phyloP scores from a whole-genome alignment of 2,113 vertebrate genomes.

The Tragelaphus imberbis region DNA sequence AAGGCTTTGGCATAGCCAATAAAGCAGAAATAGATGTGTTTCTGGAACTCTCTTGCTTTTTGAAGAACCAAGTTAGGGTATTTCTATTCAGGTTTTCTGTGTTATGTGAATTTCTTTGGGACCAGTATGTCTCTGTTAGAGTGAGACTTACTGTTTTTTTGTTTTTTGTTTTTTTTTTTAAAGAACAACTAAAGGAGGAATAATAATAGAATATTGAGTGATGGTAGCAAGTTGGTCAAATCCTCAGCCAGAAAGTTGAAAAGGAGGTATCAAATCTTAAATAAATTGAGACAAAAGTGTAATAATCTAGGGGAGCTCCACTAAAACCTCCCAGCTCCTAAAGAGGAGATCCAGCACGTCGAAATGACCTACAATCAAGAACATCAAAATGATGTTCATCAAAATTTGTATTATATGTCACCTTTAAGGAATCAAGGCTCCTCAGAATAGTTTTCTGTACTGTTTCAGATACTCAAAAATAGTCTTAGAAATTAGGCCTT shows the following conservation, averaged over 20 bases:
- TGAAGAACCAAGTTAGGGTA: neutral
- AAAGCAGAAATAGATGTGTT: too few relatives aligned
- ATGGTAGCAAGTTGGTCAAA: neutral
- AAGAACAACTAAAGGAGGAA: neutral
- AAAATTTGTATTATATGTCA: neutral
- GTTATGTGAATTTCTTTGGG: neutral
- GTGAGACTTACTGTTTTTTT: neutral
- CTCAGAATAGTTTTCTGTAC: neutral
- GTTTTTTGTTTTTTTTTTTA: too few relatives aligned
- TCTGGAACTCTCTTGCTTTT: too few relatives aligned
- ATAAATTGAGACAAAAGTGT: neutral
- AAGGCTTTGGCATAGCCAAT: too few relatives aligned
- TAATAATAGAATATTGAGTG: neutral
- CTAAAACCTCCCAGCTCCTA: neutral
- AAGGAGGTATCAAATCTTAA: neutral
- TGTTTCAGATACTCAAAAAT: neutral
- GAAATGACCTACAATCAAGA: neutral
- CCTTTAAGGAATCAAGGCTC: neutral
- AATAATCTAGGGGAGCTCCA: neutral
- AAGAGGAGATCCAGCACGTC: neutral
- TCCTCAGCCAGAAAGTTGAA: neutral
- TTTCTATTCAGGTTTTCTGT: neutral
- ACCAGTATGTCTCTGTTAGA: neutral
- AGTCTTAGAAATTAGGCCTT: neutral
- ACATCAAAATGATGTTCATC: neutral